Percentiles rank a stretch among this genome's conserved stretches.
Conservation (phyloP, 2,888 invertebrate genomes). For the Xestia sexstrigata region DNA sequence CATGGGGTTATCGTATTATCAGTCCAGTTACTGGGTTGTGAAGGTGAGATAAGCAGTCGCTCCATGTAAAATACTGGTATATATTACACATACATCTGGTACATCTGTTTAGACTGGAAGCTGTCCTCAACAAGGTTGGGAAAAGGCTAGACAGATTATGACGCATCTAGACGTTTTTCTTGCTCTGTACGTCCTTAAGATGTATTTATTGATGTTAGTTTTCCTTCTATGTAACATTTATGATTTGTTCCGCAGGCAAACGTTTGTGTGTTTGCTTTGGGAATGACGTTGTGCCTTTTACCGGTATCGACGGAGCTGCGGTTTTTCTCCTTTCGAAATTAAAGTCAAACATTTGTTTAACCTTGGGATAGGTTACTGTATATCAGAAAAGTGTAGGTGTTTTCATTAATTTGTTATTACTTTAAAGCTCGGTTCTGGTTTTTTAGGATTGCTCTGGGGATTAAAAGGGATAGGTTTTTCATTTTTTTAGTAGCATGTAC, state of each 20-base stretch:
- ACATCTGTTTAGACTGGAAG: no score
- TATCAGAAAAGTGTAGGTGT: background rate
- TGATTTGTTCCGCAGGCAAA: conserved; percentile 25
- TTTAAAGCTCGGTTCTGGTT: background rate
- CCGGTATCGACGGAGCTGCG: background rate
- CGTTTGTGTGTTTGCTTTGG: conserved; percentile 17
- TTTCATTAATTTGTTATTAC: background rate
- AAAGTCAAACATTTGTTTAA: conserved; percentile 42
- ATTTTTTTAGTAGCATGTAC: no score
- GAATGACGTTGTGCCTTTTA: background rate
- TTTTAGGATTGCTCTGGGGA: background rate
- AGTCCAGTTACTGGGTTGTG: no score
- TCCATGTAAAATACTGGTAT: no score
- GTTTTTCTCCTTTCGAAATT: conserved; percentile 35
- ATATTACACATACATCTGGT: no score
- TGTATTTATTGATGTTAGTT: conserved; percentile 45
- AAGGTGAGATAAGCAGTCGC: no score
- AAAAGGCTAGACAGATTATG: no score
- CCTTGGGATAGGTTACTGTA: background rate
- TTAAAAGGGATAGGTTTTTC: background rate
- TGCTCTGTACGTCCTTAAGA: background rate
- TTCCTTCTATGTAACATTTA: conserved; percentile 35
- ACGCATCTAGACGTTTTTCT: background rate
- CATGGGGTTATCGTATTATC: no score
- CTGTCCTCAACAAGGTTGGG: no score